Evolutionary conservation across 2,113 vertebrate species (phyloP), one percentile per base, ranked within the genome.

Genomic region (Murina feae): DNA sequence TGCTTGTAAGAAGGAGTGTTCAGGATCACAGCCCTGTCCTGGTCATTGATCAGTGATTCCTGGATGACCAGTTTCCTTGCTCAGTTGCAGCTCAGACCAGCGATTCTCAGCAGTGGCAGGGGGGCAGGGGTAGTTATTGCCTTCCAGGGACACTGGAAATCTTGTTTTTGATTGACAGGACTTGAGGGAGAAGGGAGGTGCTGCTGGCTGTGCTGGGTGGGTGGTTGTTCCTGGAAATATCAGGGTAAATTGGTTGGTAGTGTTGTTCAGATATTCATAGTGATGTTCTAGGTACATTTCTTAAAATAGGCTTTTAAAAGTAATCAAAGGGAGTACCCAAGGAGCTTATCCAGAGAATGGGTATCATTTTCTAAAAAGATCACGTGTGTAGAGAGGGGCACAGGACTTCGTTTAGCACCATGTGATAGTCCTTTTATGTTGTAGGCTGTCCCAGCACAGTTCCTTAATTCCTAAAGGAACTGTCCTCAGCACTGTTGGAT

Each of bases 1-100:
- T 14, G 14, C 47, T 44, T 21, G 2, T 7, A 3, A 0, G 55
- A 44, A 11, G 37, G 9, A 44, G 14, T 2, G 16, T 18, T 9
- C 16, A 25, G 81, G 30, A 6, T 28, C 3, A 1, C 0, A 11
- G 84, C 63, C 25, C 0, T 30, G 23, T 39, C 66, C 69, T 13
- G 4, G 32, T 4, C 2, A 9, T 16, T 7, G 9, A 1, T 11
- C 9, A 1, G 2, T 0, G 3, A 2, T 4, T 4, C 3, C 0
- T 1, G 21, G n/a, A 10, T 25, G 14, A 23, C 4, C 6, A 1
- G 25, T 7, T 6, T 8, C 23, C 30, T 21, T 0, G 9, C 74
- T 17, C 11, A 1, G 51, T 35, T 35, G 7, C n/a, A 7, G 39
- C 37, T 42, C 51, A 49, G 6, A 37, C 69, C 69, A 42, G 39